These are phyloP conservation scores for Zygaena filipendulae DNA, from an alignment of 2,888 invertebrate species.

Conservation along the genomic window DNA sequence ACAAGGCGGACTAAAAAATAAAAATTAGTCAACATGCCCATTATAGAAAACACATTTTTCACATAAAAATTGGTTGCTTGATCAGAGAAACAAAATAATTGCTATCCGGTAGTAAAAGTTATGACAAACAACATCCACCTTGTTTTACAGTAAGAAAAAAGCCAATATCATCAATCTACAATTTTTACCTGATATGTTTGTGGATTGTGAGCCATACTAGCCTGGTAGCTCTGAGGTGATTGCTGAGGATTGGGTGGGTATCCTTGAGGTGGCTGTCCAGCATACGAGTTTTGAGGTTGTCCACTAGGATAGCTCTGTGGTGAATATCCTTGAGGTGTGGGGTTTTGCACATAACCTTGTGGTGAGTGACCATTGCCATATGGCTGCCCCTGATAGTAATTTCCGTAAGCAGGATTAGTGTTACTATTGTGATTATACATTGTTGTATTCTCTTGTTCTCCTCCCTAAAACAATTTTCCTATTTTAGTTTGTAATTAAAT, in stretches of 20 bases:
- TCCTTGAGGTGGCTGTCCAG: conserved; percentile 42
- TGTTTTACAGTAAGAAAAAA: too few species aligned
- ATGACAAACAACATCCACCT: too few species aligned
- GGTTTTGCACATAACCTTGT: conserved; percentile 46
- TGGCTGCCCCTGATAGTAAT: conserved; percentile 56
- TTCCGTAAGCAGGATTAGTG: conserved; percentile 49
- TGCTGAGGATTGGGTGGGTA: conserved; percentile 55
- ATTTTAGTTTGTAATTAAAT: too few species aligned
- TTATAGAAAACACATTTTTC: too few species aligned
- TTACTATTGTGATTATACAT: conserved; percentile 56
- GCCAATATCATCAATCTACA: background rate
- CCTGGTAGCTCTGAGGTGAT: conserved; percentile 50
- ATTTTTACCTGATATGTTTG: conserved; percentile 62
- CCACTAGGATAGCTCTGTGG: conserved; percentile 46
- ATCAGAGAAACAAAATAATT: too few species aligned
- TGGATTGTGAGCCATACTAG: conserved; percentile 51
- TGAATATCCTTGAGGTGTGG: conserved; percentile 49
- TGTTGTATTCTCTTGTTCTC: conserved; percentile 52
- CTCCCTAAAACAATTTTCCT: conserved; percentile 42
- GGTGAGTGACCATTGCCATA: conserved; percentile 62
- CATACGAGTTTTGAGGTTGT: conserved; percentile 38
- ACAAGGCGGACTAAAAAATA: too few species aligned
- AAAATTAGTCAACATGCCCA: too few species aligned
- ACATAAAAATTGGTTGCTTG: too few species aligned
- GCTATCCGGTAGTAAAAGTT: too few species aligned